A percentile compares a stretch with the other conserved stretches of the same genome.
phyloP scores from a whole-genome alignment of 2,888 invertebrate genomes.

The Sphecodes monilicornis region DNA sequence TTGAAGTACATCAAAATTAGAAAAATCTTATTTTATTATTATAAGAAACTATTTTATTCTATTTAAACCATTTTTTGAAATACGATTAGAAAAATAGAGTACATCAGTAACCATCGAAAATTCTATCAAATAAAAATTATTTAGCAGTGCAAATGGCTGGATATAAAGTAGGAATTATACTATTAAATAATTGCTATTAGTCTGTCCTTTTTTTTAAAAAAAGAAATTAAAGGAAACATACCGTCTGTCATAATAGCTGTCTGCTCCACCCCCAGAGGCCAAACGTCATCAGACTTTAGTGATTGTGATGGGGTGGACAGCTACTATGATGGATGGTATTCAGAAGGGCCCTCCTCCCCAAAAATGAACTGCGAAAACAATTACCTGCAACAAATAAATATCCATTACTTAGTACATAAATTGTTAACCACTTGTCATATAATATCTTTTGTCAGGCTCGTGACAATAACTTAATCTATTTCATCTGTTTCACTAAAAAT shows the following conservation, averaged over 20 bases:
- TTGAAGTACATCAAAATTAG: too few relatives aligned
- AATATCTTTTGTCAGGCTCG: neutral
- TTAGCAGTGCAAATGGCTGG: neutral
- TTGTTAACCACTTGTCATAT: neutral
- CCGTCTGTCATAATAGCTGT: neutral
- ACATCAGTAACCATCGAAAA: too few relatives aligned
- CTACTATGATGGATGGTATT: neutral
- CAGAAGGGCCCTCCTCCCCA: neutral
- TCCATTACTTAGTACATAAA: constrained; percentile 1
- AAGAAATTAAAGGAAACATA: neutral
- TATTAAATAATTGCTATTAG: neutral
- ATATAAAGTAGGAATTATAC: neutral
- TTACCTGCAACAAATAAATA: constrained; percentile 4
- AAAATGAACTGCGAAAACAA: neutral
- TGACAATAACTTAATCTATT: neutral
- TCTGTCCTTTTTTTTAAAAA: neutral
- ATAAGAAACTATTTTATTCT: too few relatives aligned
- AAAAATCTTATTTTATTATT: too few relatives aligned
- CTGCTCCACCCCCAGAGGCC: neutral
- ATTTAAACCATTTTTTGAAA: too few relatives aligned
- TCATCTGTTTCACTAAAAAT: neutral
- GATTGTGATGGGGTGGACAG: neutral
- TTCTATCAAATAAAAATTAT: neutral
- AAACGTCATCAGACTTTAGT: neutral
- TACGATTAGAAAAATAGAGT: too few relatives aligned